Conservation (phyloP, 64 coral and sea anemone genomes). For the Exaiptasia diaphana region DNA sequence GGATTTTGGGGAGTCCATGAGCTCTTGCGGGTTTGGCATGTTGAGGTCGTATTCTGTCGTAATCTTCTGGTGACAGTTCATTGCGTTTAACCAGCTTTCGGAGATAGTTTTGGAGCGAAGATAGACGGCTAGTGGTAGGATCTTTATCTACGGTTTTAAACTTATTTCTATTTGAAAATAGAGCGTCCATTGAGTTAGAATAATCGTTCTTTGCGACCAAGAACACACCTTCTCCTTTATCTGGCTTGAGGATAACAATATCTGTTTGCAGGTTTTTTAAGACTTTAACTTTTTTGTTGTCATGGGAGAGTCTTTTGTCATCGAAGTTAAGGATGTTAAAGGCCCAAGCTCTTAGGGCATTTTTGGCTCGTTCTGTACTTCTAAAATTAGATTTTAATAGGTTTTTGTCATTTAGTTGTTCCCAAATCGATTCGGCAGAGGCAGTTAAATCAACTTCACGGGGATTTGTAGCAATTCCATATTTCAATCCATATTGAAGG, state of each 20-base stretch:
- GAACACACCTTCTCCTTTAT: slow-evolving; percentile 42
- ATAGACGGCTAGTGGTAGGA: slow-evolving; percentile 3
- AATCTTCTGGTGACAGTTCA: slow-evolving; percentile 1
- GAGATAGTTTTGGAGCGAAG: slow-evolving; percentile 25
- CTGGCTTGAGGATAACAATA: not conserved
- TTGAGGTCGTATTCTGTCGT: slow-evolving; percentile 14
- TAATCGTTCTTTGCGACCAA: not conserved
- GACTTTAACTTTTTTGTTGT: not conserved
- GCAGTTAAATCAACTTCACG: slow-evolving; percentile 4
- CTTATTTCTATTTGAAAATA: not conserved
- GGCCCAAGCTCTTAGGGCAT: not conserved
- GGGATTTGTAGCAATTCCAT: not conserved
- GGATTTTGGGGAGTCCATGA: slow-evolving; percentile 41
- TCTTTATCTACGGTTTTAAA: not conserved
- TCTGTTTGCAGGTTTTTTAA: not conserved
- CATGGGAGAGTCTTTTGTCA: not conserved
- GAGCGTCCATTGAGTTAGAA: not conserved
- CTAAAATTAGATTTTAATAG: not conserved
- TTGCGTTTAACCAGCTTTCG: slow-evolving; percentile 6
- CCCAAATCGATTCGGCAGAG: slow-evolving; percentile 32
- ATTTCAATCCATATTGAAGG: slow-evolving; percentile 29
- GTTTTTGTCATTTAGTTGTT: slow-evolving; percentile 1
- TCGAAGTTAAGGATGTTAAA: slow-evolving; percentile 8
- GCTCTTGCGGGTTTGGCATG: not conserved
- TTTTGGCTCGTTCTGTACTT: not conserved